Conservation (phyloP, 2,888 invertebrate species). For the Drosophila mayaguana region DNA sequence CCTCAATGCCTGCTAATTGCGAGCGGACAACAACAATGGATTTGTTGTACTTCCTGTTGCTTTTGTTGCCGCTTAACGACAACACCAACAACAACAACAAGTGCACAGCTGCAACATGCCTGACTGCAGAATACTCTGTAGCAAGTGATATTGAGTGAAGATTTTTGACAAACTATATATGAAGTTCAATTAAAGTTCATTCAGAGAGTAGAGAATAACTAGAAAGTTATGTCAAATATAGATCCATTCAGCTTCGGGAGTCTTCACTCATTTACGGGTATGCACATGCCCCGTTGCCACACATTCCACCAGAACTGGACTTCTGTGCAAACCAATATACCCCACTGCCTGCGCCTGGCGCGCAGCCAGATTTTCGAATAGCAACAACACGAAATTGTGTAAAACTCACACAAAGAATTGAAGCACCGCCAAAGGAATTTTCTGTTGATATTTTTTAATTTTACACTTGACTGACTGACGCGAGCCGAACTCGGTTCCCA, state of each 20-base stretch:
- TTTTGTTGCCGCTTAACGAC: conserved; percentile 6
- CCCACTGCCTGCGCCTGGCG: not conserved
- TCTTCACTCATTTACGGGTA: not conserved
- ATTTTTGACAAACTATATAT: no score
- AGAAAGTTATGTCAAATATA: no score
- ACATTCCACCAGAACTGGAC: not conserved
- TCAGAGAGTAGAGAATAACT: no score
- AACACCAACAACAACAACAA: not conserved
- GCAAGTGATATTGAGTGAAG: not conserved
- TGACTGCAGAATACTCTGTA: not conserved
- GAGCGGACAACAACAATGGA: conserved; percentile 7
- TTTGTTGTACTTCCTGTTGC: conserved; percentile 7
- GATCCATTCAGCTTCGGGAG: not conserved
- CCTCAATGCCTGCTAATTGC: conserved; percentile 48
- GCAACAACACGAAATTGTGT: conserved; percentile 31
- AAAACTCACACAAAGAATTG: conserved; percentile 57
- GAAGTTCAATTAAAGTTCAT: no score
- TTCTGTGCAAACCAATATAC: not conserved
- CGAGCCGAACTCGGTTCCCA: conserved; percentile 26
- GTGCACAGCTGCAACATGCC: not conserved
- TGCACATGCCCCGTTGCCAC: no score
- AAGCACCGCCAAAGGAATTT: conserved; percentile 75
- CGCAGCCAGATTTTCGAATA: conserved; percentile 4
- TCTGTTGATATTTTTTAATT: conserved; percentile 82
- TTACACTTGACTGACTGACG: conserved; percentile 78